Percentiles rank a stretch among this genome's conserved stretches.
Conservation (phyloP, 2,888 invertebrate genomes). For the Mimumesa dahlbomi region DNA sequence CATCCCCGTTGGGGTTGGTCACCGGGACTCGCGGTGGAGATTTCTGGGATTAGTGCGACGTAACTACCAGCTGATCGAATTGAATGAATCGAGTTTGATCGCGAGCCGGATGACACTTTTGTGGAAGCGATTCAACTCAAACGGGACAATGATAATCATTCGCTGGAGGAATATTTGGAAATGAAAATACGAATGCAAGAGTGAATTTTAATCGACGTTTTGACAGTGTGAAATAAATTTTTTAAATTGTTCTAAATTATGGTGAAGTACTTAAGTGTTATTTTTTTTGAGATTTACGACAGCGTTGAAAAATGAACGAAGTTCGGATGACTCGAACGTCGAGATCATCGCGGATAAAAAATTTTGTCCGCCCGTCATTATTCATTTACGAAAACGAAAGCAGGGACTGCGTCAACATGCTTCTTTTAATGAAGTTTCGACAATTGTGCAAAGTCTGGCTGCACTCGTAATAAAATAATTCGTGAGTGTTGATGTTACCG, state of each 20-base stretch:
- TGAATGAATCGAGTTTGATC: constrained; percentile 40
- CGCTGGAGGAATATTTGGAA: too few relatives aligned
- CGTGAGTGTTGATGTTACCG: constrained; percentile 35
- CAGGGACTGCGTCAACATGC: constrained; percentile 23
- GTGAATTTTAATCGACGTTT: too few relatives aligned
- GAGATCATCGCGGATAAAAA: not conserved
- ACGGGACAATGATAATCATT: too few relatives aligned
- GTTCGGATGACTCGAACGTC: too few relatives aligned
- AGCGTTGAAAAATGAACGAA: too few relatives aligned
- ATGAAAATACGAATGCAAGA: too few relatives aligned
- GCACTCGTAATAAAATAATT: constrained; percentile 53
- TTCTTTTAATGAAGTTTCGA: constrained; percentile 23
- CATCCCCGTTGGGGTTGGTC: constrained; percentile 24
- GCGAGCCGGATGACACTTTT: too few relatives aligned
- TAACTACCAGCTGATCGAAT: constrained; percentile 53
- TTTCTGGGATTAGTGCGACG: constrained; percentile 58
- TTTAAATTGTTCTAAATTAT: too few relatives aligned
- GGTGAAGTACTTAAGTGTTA: too few relatives aligned
- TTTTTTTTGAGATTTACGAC: too few relatives aligned
- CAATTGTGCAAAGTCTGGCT: constrained; percentile 70
- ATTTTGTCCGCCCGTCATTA: not conserved
- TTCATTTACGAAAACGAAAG: constrained; percentile 11
- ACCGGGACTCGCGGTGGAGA: constrained; percentile 44
- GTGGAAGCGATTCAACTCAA: too few relatives aligned
- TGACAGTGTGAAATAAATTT: too few relatives aligned